Percentiles rank a stretch among this genome's conserved stretches.
These are phyloP conservation scores for Staurois parvus DNA, from an alignment of 2,797 vertebrate species.

Conservation along the genomic window DNA sequence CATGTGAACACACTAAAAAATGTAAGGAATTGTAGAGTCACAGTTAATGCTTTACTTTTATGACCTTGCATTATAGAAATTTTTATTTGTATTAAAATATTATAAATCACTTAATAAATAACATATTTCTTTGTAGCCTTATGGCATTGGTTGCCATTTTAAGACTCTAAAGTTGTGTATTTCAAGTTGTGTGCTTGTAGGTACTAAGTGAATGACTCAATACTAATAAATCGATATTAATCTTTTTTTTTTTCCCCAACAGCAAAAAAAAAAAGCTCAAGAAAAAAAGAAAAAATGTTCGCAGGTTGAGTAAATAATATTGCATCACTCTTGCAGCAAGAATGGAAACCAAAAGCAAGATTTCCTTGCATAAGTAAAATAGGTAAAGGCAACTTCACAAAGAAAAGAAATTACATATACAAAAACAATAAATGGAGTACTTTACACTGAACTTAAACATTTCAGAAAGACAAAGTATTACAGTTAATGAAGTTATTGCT, in stretches of 20 bases:
- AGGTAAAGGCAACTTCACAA: conserved; percentile 40
- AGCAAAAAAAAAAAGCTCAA: neutral
- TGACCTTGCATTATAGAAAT: neutral
- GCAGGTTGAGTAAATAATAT: neutral
- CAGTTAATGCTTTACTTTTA: neutral
- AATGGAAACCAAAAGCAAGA: conserved; percentile 66
- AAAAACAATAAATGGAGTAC: conserved; percentile 72
- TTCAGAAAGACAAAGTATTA: conserved; percentile 59
- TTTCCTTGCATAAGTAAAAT: conserved; percentile 64
- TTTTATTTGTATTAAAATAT: neutral
- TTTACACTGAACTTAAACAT: conserved; percentile 67
- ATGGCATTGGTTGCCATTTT: neutral
- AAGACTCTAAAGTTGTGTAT: neutral
- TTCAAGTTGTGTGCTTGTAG: neutral
- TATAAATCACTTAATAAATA: neutral
- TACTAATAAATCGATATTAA: too few relatives aligned
- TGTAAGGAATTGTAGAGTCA: too few relatives aligned
- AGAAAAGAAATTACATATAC: conserved; percentile 48
- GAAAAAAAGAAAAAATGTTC: neutral
- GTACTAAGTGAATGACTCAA: neutral
- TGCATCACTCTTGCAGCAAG: conserved; percentile 51
- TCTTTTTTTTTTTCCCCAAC: neutral
- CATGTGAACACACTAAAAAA: too few relatives aligned
- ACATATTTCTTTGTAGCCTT: too few relatives aligned
- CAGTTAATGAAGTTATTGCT: conserved; percentile 71